Evolutionary conservation across 2,113 vertebrate genomes (phyloP), one percentile per base, ranked within the genome.

Genomic region (Loxodonta africana): DNA sequence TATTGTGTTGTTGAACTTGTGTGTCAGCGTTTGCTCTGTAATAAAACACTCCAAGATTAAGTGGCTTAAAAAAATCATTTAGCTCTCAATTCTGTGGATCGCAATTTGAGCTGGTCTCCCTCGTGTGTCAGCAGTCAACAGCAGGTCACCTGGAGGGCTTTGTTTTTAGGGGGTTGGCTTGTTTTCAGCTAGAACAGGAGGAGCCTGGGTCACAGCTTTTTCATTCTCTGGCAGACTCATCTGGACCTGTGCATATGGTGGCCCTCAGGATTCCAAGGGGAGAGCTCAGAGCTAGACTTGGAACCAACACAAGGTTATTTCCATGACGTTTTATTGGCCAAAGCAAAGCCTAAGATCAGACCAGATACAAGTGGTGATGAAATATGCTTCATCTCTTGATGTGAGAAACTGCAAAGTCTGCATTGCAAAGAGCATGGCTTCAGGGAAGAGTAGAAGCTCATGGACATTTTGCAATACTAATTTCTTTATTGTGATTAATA

Each of bases 371-470:
- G 23, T 10, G 17, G 2, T 80, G 2, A 91, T 30, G 18, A 86
- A 88, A 14, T 60, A 37, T 23, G 7, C 51, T 76, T 3, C 25
- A n/a, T 44, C 86, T 69, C 18, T 73, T 82, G 30, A 48, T 26
- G 23, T 46, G 21, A 26, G 28, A 91, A 95, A 3, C 21, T 88
- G 3, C 18, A 71, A 67, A 23, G n/a, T 26, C 87, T 57, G 65
- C 6, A 17, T 15, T 41, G n/a, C 41, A 89, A 89, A 81, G 12
- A 30, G 0, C 8, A 9, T 69, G 37, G 11, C 21, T 83, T 1
- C 0, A 11, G 18, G n/a, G 30, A 71, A 7, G 57, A 6, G 2
- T 65, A 2, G 6, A 53, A 48, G n/a, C 0, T 12, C 53, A 1
- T 8, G 6, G 12, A 23, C 0, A 37, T 28, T 25, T 78, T 60